phyloP scores from a whole-genome alignment of 2,113 vertebrate species.

The Sciurus niger region DNA sequence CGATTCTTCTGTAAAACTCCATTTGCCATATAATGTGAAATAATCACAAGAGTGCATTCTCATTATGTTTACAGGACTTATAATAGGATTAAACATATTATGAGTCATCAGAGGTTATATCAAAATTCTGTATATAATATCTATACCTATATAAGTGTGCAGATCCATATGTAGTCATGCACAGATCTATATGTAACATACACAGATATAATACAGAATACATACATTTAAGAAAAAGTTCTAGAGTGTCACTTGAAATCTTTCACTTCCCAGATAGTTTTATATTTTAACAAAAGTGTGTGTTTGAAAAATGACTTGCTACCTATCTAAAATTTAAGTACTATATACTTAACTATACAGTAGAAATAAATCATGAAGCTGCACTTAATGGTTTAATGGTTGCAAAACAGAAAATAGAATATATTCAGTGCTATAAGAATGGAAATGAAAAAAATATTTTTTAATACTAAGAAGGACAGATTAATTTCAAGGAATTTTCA shows the following conservation, averaged over 20 bases:
- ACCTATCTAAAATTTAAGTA: neutral
- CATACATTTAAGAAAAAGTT: neutral
- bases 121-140: neutral
- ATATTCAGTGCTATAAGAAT: neutral
- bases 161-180: neutral
- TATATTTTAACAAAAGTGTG: neutral
- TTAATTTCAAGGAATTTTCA: neutral
- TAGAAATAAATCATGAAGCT: neutral
- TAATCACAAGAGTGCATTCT: neutral
- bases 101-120: neutral
- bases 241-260: neutral
- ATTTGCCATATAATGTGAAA: neutral
- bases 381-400: neutral
- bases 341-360: neutral
- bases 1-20: neutral
- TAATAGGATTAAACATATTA: neutral
- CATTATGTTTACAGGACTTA: neutral
- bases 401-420: neutral
- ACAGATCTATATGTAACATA: neutral
- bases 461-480: neutral
- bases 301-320: neutral
- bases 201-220: neutral
- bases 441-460: neutral
- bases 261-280: neutral
- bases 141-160: neutral